Evolutionary conservation across 2,113 vertebrate species (phyloP).

Genomic region (Cariama cristata): DNA sequence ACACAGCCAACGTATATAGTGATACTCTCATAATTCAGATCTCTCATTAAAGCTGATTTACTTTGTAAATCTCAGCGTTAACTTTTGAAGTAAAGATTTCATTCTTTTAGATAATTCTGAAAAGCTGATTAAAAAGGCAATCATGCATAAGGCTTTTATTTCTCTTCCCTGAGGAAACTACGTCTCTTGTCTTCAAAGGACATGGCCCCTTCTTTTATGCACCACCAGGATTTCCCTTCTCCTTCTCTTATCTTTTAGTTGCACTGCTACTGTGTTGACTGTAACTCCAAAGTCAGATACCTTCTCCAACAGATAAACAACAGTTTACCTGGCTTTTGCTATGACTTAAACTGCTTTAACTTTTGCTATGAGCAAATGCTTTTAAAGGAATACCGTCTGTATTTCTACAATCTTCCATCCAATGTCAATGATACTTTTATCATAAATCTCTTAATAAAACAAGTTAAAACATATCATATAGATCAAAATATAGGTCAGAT

Average conservation of each 20-base stretch:
- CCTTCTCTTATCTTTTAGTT: slow-evolving; percentile 1
- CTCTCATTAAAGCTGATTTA: slow-evolving; percentile 34
- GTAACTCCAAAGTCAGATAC: slow-evolving; percentile 1
- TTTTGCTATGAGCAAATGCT: not conserved
- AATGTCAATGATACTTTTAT: not conserved
- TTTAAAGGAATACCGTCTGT: not conserved
- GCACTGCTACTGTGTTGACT: not conserved
- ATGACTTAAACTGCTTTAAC: not conserved
- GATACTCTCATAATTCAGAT: slow-evolving; percentile 13
- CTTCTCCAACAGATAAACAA: slow-evolving; percentile 8
- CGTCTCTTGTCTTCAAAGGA: slow-evolving; percentile 42
- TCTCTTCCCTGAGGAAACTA: slow-evolving; percentile 24
- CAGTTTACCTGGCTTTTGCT: not conserved
- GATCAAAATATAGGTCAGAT: not conserved
- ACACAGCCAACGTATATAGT: not conserved
- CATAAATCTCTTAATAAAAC: not conserved
- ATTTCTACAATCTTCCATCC: not conserved
- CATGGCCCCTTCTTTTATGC: not conserved
- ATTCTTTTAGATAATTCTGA: slow-evolving; percentile 36
- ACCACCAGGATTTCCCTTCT: slow-evolving; percentile 26
- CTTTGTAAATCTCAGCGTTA: not conserved
- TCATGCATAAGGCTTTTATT: slow-evolving; percentile 22
- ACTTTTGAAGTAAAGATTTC: slow-evolving; percentile 52
- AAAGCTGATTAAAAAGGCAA: slow-evolving; percentile 62
- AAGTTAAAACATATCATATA: not conserved